These are phyloP conservation scores for Euclidia mi DNA, from an alignment of 2,888 invertebrate species.

Conservation along the genomic window DNA sequence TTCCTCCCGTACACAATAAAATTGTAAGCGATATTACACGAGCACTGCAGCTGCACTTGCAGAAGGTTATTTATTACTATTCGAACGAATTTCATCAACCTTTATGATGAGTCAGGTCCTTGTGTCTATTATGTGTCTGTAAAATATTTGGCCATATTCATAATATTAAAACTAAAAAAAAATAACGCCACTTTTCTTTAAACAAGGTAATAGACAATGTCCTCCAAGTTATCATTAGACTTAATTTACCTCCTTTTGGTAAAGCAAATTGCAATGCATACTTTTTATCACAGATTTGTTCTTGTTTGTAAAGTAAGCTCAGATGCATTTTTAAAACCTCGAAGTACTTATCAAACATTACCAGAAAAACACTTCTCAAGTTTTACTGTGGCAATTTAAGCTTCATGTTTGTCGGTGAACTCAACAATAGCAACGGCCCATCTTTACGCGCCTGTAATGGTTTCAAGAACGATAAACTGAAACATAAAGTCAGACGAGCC, in stretches of 20 bases:
- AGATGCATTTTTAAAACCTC: neutral
- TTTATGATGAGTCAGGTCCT: no score
- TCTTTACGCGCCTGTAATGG: conserved; percentile 37
- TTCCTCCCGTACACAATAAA: conserved; percentile 27
- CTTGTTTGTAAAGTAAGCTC: no score
- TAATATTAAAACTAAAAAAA: no score
- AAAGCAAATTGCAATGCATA: no score
- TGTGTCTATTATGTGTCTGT: no score
- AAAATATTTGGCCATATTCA: no score
- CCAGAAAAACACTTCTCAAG: conserved; percentile 11
- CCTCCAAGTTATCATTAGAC: no score
- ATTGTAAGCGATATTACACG: conserved; percentile 9
- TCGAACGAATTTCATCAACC: no score
- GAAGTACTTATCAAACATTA: neutral
- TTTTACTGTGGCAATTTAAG: conserved; percentile 20
- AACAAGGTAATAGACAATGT: no score
- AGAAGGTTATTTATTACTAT: neutral
- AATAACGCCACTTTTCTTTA: no score
- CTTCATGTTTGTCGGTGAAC: conserved; percentile 5
- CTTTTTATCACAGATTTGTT: no score
- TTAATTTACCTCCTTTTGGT: no score
- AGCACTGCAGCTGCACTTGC: conserved; percentile 1
- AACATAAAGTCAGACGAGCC: conserved; percentile 27
- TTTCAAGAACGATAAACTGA: conserved; percentile 45
- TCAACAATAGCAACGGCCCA: conserved; percentile 12